A percentile compares a stretch with the other conserved stretches of the same genome.
phyloP scores from a whole-genome alignment of 2,797 vertebrate species.

The Pelobates cultripes region DNA sequence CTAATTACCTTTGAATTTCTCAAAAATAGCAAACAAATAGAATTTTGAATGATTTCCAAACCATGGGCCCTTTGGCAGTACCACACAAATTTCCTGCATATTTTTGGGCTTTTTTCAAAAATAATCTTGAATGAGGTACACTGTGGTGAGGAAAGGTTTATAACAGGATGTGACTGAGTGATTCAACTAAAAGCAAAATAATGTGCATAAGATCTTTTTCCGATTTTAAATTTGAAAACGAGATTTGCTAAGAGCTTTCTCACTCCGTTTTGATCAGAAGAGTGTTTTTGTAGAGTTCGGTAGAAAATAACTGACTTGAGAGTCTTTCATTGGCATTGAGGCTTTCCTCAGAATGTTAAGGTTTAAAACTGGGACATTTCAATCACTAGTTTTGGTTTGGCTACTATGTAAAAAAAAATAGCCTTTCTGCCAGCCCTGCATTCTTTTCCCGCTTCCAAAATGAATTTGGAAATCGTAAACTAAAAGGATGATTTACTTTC shows the following conservation, averaged over 20 bases:
- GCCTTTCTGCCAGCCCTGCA: neutral
- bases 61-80: too few species aligned
- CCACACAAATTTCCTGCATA: too few species aligned
- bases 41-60: too few species aligned
- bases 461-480: neutral
- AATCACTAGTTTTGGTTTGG: conserved; percentile 4
- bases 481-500: neutral
- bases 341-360: neutral
- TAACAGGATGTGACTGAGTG: too few species aligned
- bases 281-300: neutral
- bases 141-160: too few species aligned
- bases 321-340: neutral
- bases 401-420: neutral
- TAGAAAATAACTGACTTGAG: neutral
- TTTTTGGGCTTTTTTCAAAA: too few species aligned
- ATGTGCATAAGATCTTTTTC: neutral
- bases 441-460: neutral
- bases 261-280: neutral
- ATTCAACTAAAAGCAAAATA: too few species aligned
- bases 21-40: too few species aligned
- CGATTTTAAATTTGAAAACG: neutral
- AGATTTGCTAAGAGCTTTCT: neutral
- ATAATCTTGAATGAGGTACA: too few species aligned
- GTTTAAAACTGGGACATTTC: neutral
- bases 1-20: too few species aligned